Conservation (phyloP, 1,140 invertebrate species). For the Acromyrmex echinatior region DNA sequence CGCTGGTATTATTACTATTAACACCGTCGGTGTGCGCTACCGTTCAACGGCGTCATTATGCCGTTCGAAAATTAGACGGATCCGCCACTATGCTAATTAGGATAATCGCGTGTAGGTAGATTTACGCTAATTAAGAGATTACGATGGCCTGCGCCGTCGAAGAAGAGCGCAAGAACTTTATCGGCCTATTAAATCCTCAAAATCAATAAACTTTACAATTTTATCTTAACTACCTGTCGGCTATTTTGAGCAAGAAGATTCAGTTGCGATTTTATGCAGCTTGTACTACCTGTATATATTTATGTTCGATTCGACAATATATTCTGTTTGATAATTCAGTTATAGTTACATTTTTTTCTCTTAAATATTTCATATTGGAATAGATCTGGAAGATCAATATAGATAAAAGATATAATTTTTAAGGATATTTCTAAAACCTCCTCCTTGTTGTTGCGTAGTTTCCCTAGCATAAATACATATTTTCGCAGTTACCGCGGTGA, state of each 20-base stretch:
- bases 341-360: background rate
- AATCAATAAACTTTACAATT: conserved; percentile 10
- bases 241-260: background rate
- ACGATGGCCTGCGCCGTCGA: background rate
- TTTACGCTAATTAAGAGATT: conserved; percentile 35
- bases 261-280: background rate
- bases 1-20: conserved; percentile 56
- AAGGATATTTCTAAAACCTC: background rate
- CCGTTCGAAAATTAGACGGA: conserved; percentile 30
- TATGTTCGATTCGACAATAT: background rate
- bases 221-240: background rate
- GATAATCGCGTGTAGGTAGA: conserved; percentile 31
- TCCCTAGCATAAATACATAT: background rate
- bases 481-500: background rate
- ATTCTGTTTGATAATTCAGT: background rate
- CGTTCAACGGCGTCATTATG: conserved; percentile 45
- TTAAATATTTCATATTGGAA: background rate
- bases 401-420: background rate
- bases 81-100: conserved; percentile 24
- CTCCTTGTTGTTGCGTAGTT: too few species aligned
- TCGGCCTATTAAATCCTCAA: background rate
- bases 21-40: conserved; percentile 60
- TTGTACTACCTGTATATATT: background rate
- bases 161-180: conserved; percentile 19
- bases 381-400: background rate